These are phyloP conservation scores for Crocallis elinguaria DNA, from an alignment of 2,888 invertebrate species.

Conservation along the genomic window DNA sequence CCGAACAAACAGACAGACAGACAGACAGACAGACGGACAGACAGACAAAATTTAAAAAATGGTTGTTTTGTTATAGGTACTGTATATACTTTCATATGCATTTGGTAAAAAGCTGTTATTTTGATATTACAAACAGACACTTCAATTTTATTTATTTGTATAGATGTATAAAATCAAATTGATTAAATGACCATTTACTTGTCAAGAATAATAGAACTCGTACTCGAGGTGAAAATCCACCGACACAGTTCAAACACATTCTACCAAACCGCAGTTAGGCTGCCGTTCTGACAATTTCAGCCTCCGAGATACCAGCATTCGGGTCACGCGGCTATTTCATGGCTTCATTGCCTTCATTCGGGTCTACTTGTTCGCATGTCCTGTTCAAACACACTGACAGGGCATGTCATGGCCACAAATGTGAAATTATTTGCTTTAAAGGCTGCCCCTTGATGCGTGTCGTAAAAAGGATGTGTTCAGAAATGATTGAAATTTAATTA, in stretches of 20 bases:
- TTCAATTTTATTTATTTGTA: no score
- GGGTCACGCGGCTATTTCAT: conserved; percentile 1
- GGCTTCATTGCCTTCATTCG: conserved; percentile 4
- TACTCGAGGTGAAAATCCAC: background rate
- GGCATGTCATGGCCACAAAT: background rate
- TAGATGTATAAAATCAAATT: no score
- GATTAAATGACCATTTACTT: no score
- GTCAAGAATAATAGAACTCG: no score
- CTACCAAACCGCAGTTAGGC: background rate
- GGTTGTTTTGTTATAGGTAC: no score
- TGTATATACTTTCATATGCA: no score
- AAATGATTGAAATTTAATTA: no score
- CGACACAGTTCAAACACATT: background rate
- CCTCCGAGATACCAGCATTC: conserved; percentile 7
- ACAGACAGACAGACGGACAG: no score
- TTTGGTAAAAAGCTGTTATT: no score
- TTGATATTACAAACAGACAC: no score
- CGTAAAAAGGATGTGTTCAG: background rate
- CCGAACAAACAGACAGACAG: no score
- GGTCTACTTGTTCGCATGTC: conserved; percentile 5
- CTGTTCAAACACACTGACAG: conserved; percentile 15
- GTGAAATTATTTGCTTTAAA: conserved; percentile 3
- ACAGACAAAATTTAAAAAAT: no score
- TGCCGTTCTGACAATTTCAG: background rate
- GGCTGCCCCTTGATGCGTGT: conserved; percentile 9